phyloP scores from a whole-genome alignment of 2,888 invertebrate species.

The Leucania comma region DNA sequence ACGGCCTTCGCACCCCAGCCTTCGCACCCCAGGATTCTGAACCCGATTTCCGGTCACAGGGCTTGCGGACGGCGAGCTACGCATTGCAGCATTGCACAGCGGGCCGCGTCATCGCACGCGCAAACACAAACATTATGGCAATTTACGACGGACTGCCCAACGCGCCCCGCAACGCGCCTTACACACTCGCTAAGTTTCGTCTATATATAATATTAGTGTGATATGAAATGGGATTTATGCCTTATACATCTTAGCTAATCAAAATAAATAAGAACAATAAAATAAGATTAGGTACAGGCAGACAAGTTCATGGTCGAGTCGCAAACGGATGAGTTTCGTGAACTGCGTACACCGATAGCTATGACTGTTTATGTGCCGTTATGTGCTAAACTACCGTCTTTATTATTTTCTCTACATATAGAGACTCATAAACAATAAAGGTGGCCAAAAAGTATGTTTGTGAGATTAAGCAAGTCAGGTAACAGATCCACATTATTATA shows the following conservation, averaged over 20 bases:
- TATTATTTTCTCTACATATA: constrained; percentile 28
- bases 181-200: too few species aligned
- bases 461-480: neutral
- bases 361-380: constrained; percentile 45
- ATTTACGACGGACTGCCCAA: too few species aligned
- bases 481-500: too few species aligned
- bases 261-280: constrained; percentile 12
- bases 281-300: constrained; percentile 21
- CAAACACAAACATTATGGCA: too few species aligned
- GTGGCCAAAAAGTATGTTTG: neutral
- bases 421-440: neutral
- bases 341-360: constrained; percentile 21
- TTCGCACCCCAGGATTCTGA: too few species aligned
- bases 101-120: too few species aligned
- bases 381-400: constrained; percentile 33
- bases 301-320: constrained; percentile 28
- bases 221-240: neutral
- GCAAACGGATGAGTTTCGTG: constrained; percentile 9
- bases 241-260: neutral
- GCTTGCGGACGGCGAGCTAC: too few species aligned
- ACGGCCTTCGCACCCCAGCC: too few species aligned
- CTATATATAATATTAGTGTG: too few species aligned
- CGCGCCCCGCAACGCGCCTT: too few species aligned
- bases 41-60: too few species aligned
- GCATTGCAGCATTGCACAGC: too few species aligned